phyloP scores from a whole-genome alignment of 2,113 vertebrate genomes.

The Alexandromys fortis region DNA sequence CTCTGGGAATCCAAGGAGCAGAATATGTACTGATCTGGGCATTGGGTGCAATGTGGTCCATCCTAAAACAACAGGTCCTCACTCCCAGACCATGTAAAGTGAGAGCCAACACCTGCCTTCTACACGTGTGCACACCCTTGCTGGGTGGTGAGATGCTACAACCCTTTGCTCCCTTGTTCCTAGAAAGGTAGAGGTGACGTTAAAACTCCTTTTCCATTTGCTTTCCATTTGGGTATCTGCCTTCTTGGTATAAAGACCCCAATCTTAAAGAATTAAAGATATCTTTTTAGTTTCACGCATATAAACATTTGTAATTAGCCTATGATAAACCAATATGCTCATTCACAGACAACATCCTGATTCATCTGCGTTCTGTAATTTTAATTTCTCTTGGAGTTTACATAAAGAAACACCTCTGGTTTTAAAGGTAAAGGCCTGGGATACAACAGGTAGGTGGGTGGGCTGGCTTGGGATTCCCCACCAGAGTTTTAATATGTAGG shows the following conservation, averaged over 20 bases:
- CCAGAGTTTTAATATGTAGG: background rate
- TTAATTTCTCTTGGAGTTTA: background rate
- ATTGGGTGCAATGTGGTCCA: background rate
- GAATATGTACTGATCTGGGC: accelerated
- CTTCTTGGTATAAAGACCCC: conserved; percentile 8
- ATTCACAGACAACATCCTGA: background rate
- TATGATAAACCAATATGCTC: background rate
- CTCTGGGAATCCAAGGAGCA: background rate
- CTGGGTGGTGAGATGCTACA: background rate
- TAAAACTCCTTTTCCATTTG: background rate
- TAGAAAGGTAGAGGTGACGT: background rate
- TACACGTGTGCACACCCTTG: accelerated
- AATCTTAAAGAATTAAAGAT: background rate
- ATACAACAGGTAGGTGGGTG: background rate
- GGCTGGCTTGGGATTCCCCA: background rate
- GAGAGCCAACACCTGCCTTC: background rate
- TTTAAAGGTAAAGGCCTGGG: background rate
- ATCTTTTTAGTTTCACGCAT: background rate
- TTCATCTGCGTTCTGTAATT: background rate
- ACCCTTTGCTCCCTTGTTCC: background rate
- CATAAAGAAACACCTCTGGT: background rate
- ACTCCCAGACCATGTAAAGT: background rate
- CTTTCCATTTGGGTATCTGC: background rate
- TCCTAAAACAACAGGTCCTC: background rate
- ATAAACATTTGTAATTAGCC: background rate